phyloP scores from a whole-genome alignment of 2,797 vertebrate genomes.

The Synaphobranchus kaupii region DNA sequence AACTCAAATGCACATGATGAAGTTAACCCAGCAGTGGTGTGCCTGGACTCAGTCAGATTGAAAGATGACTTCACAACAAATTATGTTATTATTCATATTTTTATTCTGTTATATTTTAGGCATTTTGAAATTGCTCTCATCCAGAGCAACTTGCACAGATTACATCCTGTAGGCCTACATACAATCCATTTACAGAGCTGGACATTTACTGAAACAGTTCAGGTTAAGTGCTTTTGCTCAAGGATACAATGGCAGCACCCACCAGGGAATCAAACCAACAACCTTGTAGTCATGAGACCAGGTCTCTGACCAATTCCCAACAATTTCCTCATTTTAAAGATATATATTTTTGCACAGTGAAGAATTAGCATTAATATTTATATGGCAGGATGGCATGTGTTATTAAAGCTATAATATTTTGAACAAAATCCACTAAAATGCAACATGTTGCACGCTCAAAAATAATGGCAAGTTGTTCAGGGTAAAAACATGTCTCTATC shows the following conservation, averaged over 20 bases:
- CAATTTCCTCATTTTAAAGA: not conserved
- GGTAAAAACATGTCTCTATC: not conserved
- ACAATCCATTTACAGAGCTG: not conserved
- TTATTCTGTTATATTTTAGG: not conserved
- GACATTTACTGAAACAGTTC: not conserved
- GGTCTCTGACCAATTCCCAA: not conserved
- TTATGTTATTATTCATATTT: not conserved
- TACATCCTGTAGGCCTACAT: not conserved
- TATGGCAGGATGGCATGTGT: not conserved
- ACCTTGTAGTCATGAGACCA: not conserved
- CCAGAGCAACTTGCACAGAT: not conserved
- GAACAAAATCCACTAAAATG: not conserved
- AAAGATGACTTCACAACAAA: not conserved
- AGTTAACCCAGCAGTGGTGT: not conserved
- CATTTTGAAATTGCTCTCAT: not conserved
- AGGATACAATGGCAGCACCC: not conserved
- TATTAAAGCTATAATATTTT: not conserved
- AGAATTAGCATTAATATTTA: no score
- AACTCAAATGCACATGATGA: not conserved
- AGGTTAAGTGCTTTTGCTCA: not conserved
- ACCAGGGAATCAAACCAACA: not conserved
- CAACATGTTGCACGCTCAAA: not conserved
- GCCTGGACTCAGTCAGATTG: not conserved
- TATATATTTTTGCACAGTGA: no score
- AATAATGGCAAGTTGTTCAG: not conserved